These are phyloP conservation scores for Melanostoma mellinum DNA, from an alignment of 2,888 invertebrate genomes.

Conservation along the genomic window DNA sequence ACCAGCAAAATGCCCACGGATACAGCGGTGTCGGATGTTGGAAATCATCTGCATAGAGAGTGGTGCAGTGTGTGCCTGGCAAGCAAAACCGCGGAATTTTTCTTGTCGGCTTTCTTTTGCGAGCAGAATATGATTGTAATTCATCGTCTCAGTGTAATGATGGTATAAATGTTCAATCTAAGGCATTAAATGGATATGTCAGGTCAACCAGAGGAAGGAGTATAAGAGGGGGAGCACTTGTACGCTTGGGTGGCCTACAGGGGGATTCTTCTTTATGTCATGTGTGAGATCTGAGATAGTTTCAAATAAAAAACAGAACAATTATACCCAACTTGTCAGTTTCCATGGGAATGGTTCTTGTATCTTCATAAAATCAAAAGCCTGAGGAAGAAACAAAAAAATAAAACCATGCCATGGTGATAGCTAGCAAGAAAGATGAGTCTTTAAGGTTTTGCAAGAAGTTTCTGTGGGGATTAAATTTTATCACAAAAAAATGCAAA, in stretches of 20 bases:
- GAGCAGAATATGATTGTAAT: conserved; percentile 51
- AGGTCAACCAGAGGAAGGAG: conserved; percentile 26
- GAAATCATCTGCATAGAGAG: conserved; percentile 26
- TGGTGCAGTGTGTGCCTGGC: conserved; percentile 1
- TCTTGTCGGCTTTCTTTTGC: conserved; percentile 65
- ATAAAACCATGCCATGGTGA: neutral
- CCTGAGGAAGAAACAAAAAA: conserved; percentile 10
- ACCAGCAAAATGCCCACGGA: conserved; percentile 44
- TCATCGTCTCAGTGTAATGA: conserved; percentile 49
- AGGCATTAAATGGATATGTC: conserved; percentile 62
- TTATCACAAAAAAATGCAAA: no score
- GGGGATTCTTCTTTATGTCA: conserved; percentile 28
- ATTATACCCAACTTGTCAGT: conserved; percentile 41
- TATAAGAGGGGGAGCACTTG: neutral
- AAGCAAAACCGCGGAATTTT: conserved; percentile 65
- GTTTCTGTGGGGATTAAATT: no score
- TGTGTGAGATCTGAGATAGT: conserved; percentile 49
- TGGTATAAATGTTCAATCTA: conserved; percentile 68
- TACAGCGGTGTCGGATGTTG: conserved; percentile 52
- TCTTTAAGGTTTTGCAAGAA: no score
- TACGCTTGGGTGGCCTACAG: neutral
- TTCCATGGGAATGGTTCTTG: conserved; percentile 41
- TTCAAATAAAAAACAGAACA: conserved; percentile 46
- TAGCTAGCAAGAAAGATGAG: no score
- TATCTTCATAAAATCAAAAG: conserved; percentile 34